Percentiles rank a stretch among this genome's conserved stretches.
Evolutionary conservation across 2,797 vertebrate species (phyloP).

Genomic region (Tinamus major): DNA sequence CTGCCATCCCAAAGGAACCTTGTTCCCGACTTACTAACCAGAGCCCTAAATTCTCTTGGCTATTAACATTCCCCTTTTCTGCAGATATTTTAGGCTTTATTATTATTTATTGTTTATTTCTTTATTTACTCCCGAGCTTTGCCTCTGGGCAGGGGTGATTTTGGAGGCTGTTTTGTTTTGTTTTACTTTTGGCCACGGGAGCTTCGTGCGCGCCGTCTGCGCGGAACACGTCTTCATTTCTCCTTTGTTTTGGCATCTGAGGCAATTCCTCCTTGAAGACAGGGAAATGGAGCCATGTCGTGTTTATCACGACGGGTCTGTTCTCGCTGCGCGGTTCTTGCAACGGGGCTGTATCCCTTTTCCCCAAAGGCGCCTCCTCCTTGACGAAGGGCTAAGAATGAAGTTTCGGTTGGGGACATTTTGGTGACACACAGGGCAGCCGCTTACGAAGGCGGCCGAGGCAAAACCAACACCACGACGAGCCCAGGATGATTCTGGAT

Average conservation of each 20-base stretch:
- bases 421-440: neutral
- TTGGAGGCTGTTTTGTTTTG: neutral
- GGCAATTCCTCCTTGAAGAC: neutral
- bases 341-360: neutral
- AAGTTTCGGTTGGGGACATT: neutral
- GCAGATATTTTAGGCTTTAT: neutral
- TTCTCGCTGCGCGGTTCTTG: neutral
- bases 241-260: neutral
- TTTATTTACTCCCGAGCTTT: neutral
- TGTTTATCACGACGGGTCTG: neutral
- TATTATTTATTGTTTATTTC: neutral
- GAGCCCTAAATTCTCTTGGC: neutral
- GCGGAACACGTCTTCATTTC: neutral
- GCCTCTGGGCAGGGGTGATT: neutral
- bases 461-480: constrained; percentile 9
- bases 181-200: too few species aligned
- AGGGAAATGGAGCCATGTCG: rapidly evolving
- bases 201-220: too few species aligned
- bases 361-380: neutral
- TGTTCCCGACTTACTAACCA: neutral
- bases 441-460: constrained; percentile 17
- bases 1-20: neutral
- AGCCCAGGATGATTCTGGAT: constrained; percentile 6
- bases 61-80: neutral
- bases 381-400: neutral